phyloP scores from a whole-genome alignment of 2,888 invertebrate genomes.

The Pachycephus smyrnensis region DNA sequence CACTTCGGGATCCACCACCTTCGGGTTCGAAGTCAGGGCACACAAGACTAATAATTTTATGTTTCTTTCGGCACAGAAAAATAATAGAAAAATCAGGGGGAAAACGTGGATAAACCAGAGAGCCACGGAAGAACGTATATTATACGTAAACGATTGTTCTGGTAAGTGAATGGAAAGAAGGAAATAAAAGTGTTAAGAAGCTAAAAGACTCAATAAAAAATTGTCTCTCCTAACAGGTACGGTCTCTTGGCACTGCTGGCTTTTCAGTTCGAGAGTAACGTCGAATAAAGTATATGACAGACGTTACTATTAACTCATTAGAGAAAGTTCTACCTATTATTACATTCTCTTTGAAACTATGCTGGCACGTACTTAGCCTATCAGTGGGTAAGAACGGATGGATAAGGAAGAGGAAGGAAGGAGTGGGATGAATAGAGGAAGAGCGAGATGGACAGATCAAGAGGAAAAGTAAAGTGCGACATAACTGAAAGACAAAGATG shows the following conservation, averaged over 20 bases:
- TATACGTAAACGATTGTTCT: no score
- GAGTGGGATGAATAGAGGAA: constrained; percentile 15
- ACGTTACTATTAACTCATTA: constrained; percentile 64
- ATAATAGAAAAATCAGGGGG: not conserved
- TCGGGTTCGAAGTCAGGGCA: not conserved
- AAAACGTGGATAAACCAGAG: no score
- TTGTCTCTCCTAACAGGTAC: not conserved
- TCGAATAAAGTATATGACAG: constrained; percentile 50
- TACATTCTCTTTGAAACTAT: constrained; percentile 62
- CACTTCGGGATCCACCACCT: not conserved
- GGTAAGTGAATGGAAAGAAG: not conserved
- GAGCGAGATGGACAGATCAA: constrained; percentile 28
- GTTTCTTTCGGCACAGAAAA: not conserved
- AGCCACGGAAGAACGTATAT: no score
- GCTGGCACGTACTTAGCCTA: constrained; percentile 40
- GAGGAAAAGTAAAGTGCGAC: constrained; percentile 35
- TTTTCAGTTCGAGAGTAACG: constrained; percentile 34
- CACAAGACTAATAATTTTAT: not conserved
- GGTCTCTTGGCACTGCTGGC: not conserved
- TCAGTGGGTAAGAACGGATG: constrained; percentile 34
- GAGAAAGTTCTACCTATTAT: constrained; percentile 57
- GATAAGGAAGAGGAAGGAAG: constrained; percentile 37
- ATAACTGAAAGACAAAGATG: not conserved
- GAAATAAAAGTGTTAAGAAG: no score
- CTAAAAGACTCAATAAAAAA: not conserved